These are phyloP conservation scores for Megaceryle alcyon DNA, from an alignment of 2,797 vertebrate genomes.

Conservation along the genomic window DNA sequence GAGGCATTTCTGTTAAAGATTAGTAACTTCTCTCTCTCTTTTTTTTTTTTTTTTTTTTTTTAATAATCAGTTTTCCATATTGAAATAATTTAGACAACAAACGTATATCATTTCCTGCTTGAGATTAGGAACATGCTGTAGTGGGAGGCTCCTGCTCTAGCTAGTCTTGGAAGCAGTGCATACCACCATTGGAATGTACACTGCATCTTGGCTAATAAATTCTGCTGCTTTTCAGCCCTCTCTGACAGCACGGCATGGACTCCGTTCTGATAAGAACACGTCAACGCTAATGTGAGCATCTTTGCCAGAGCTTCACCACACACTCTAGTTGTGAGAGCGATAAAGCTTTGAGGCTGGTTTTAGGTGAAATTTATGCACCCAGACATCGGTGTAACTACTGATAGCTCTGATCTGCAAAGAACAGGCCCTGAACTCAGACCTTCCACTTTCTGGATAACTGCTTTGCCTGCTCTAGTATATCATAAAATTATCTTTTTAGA, in stretches of 20 bases:
- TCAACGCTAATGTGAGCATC: background rate
- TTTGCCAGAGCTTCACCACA: background rate
- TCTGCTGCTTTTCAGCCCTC: background rate
- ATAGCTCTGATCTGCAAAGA: background rate
- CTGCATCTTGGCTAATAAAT: background rate
- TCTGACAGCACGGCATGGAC: background rate
- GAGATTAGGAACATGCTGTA: background rate
- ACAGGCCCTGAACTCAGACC: background rate
- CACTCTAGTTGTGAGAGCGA: background rate
- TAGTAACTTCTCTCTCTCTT: too few species aligned
- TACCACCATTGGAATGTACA: rapidly evolving
- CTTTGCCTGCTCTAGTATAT: background rate
- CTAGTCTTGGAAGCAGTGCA: background rate
- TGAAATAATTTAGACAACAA: background rate
- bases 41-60: background rate
- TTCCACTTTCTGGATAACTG: background rate
- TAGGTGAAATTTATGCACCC: background rate
- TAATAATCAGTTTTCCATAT: background rate
- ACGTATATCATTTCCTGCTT: background rate
- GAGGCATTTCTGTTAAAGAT: background rate
- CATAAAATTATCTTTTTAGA: background rate
- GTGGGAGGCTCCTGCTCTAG: background rate
- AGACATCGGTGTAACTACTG: background rate
- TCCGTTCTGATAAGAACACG: background rate
- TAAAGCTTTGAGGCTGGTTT: background rate